Evolutionary conservation across 2,113 vertebrate genomes (phyloP).

Genomic region (Python bivittatus): DNA sequence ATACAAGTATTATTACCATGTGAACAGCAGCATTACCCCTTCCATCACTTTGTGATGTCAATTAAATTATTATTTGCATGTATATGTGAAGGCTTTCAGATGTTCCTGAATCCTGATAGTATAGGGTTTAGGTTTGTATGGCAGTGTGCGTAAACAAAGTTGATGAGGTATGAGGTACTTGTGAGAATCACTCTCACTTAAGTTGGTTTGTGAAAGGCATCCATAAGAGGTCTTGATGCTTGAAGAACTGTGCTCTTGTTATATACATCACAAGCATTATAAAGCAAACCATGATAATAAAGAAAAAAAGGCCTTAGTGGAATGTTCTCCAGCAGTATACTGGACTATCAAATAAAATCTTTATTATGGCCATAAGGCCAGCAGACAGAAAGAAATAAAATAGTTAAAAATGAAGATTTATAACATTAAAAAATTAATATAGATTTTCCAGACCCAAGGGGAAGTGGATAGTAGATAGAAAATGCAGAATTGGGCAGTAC

Average conservation of each 20-base stretch:
- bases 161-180: not conserved
- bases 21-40: not conserved
- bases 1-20: not conserved
- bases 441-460: not conserved
- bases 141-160: not conserved
- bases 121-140: not conserved
- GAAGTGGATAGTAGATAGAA: not conserved
- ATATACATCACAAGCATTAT: not conserved
- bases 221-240: not conserved
- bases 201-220: not conserved
- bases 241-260: not conserved
- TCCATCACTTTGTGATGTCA: not conserved
- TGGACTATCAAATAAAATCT: not conserved
- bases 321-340: not conserved
- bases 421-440: not conserved
- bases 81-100: not conserved
- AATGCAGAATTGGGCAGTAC: not conserved
- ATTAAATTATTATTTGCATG: not conserved
- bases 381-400: not conserved
- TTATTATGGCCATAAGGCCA: not conserved
- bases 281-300: not conserved
- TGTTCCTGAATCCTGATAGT: not conserved
- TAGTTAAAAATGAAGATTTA: not conserved
- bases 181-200: not conserved
- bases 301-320: not conserved